Evolutionary conservation across 2,113 vertebrate species (phyloP).

Genomic region (Hypocryptadius cinnamomeus): DNA sequence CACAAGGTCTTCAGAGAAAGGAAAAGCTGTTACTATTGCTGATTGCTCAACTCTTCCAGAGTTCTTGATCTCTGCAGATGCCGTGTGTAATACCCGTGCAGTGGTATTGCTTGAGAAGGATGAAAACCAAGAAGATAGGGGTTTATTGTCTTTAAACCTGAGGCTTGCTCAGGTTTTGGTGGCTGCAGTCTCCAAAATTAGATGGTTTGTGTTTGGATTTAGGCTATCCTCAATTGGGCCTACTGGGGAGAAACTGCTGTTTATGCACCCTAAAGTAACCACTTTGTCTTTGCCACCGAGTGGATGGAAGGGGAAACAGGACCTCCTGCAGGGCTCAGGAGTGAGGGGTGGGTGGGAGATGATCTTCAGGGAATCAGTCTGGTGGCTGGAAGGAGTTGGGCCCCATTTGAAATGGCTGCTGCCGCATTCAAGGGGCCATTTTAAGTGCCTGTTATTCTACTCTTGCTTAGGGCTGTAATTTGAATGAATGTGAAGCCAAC

Average conservation of each 20-base stretch:
- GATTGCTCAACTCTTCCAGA: not conserved
- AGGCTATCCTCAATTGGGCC: rapidly evolving
- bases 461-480: constrained; percentile 10
- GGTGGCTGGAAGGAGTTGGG: not conserved
- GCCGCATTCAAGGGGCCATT: constrained; percentile 20
- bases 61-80: not conserved
- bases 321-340: rapidly evolving
- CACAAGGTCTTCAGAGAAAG: not conserved
- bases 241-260: not conserved
- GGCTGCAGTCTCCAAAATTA: not conserved
- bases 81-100: not conserved
- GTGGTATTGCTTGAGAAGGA: not conserved
- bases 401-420: constrained; percentile 35
- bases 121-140: not conserved
- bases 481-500: constrained; percentile 39
- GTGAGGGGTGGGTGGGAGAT: not conserved
- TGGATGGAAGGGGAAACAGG: not conserved
- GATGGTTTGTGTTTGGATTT: not conserved
- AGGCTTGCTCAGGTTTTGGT: not conserved
- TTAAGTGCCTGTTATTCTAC: constrained; percentile 32
- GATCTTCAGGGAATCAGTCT: not conserved
- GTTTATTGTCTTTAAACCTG: not conserved
- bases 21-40: not conserved
- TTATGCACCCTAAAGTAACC: not conserved
- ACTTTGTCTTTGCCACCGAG: not conserved